These are phyloP conservation scores for Alfaro cultratus DNA, from an alignment of 2,797 vertebrate species.

Conservation along the genomic window DNA sequence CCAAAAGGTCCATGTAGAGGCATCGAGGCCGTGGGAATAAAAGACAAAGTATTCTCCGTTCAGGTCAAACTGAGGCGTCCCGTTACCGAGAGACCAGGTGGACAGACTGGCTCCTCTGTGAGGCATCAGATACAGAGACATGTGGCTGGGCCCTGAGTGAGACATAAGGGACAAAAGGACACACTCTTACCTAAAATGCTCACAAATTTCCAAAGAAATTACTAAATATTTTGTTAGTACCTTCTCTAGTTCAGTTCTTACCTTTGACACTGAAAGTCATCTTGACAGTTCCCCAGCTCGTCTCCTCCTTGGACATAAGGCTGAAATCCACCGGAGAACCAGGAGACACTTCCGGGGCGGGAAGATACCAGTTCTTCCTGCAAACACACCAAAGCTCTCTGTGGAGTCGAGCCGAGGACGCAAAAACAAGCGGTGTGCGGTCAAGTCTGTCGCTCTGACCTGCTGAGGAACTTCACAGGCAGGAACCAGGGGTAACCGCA, in stretches of 20 bases:
- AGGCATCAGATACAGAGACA: conserved; percentile 90
- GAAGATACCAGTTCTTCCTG: conserved; percentile 98
- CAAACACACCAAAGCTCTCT: conserved; percentile 26
- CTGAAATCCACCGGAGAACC: conserved; percentile 85
- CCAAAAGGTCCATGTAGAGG: conserved; percentile 92
- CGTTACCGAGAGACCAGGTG: conserved; percentile 91
- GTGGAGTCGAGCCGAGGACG: background rate
- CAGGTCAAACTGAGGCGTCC: conserved; percentile 82
- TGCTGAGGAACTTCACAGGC: conserved; percentile 92
- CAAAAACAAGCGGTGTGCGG: background rate
- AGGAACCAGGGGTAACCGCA: conserved; percentile 97
- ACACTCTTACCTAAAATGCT: background rate
- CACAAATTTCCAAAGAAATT: background rate
- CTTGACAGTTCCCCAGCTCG: conserved; percentile 84
- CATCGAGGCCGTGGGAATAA: conserved; percentile 91
- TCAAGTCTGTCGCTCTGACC: conserved; percentile 75
- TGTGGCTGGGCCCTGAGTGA: conserved; percentile 90
- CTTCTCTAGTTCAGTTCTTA: conserved; percentile 38
- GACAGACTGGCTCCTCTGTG: conserved; percentile 82
- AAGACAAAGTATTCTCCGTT: conserved; percentile 94
- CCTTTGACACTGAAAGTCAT: conserved; percentile 90
- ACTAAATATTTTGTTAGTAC: background rate
- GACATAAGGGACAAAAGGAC: background rate
- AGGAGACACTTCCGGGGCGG: conserved; percentile 85
- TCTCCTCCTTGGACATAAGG: conserved; percentile 87